phyloP scores from a whole-genome alignment of 2,113 vertebrate species.

The Phocoena sinus region DNA sequence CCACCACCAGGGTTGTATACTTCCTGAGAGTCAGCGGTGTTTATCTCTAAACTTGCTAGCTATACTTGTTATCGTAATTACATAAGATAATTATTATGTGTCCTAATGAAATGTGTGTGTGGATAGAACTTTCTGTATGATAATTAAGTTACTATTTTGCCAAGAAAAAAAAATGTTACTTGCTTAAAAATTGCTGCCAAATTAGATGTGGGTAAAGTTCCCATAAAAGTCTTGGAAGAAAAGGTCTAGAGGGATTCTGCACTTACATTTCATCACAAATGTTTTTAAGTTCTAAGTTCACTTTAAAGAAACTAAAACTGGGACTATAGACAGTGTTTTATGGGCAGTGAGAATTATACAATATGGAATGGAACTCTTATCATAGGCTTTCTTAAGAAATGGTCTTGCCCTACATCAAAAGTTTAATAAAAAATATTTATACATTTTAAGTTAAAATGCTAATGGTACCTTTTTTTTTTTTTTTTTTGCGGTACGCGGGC shows the following conservation, averaged over 20 bases:
- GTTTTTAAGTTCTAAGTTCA: not conserved
- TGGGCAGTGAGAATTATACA: not conserved
- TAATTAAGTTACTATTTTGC: not conserved
- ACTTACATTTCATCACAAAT: not conserved
- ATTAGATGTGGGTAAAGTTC: not conserved
- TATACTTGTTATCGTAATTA: not conserved
- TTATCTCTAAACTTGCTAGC: not conserved
- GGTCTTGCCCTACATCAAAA: not conserved
- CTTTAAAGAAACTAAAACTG: not conserved
- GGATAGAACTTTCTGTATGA: not conserved
- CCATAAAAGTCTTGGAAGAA: not conserved
- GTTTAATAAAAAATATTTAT: not conserved
- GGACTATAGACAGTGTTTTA: not conserved
- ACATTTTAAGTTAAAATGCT: not conserved
- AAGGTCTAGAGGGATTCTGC: not conserved
- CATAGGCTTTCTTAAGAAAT: not conserved
- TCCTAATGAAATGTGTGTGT: not conserved
- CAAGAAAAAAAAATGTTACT: not conserved
- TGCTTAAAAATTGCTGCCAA: not conserved
- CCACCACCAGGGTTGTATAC: not conserved
- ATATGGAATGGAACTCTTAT: not conserved
- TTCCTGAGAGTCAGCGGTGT: not conserved
- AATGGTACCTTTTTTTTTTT: not conserved
- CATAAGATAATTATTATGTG: not conserved
- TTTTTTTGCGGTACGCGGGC: no score